Evolutionary conservation across 2,113 vertebrate genomes (phyloP).

Genomic region (Sander lucioperca): DNA sequence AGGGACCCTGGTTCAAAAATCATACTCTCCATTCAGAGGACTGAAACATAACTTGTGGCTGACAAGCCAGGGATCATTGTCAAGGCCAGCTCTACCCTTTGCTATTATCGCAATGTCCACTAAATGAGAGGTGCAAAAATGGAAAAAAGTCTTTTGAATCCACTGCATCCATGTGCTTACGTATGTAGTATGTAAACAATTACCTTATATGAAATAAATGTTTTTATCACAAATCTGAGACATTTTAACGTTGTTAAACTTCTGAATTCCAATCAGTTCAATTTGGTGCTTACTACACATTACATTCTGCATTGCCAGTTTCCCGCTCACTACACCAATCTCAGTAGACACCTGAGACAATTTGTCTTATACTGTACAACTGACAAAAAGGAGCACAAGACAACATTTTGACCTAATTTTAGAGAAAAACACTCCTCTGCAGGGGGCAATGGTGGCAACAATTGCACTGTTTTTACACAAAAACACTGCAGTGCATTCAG

Average conservation of each 20-base stretch:
- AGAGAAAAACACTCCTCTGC: neutral
- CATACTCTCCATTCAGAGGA: conserved; percentile 73
- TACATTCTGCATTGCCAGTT: conserved; percentile 45
- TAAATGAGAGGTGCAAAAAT: conserved; percentile 71
- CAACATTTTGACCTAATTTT: conserved; percentile 14
- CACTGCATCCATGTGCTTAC: conserved; percentile 81
- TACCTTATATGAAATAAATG: conserved; percentile 86
- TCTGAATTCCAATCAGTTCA: conserved; percentile 65
- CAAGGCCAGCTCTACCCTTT: conserved; percentile 69
- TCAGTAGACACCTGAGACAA: conserved; percentile 23
- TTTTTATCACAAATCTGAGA: conserved; percentile 85
- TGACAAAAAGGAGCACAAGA: conserved; percentile 39
- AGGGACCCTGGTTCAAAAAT: conserved; percentile 75
- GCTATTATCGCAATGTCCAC: conserved; percentile 73
- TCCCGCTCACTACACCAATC: conserved; percentile 29
- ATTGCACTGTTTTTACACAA: conserved; percentile 29
- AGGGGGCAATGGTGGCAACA: neutral
- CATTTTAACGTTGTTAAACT: conserved; percentile 77
- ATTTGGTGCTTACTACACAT: conserved; percentile 60
- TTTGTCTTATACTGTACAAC: conserved; percentile 26
- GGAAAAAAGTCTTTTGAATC: conserved; percentile 72
- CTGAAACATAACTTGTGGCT: conserved; percentile 67
- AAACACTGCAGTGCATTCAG: conserved; percentile 10
- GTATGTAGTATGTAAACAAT: conserved; percentile 86
- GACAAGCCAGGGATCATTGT: conserved; percentile 62